Evolutionary conservation across 2,888 invertebrate genomes (phyloP).

Genomic region (Melinaea menophilus): DNA sequence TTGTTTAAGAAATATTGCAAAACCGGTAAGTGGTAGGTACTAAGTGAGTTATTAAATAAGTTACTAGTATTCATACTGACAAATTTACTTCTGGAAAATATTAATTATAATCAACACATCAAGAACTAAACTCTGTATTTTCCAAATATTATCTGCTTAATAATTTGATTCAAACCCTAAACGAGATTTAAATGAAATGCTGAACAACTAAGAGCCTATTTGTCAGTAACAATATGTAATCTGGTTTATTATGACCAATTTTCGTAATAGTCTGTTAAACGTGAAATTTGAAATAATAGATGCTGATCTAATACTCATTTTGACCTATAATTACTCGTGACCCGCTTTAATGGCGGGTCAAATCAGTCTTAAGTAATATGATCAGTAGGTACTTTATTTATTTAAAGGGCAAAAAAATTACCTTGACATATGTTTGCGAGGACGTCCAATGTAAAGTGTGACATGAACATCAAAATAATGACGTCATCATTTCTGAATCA

Average conservation of each 20-base stretch:
- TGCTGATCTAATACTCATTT: conserved; percentile 23
- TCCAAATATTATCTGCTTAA: too few species aligned
- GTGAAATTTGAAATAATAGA: conserved; percentile 61
- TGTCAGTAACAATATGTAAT: too few species aligned
- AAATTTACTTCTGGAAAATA: too few species aligned
- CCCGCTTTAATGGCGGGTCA: conserved; percentile 14
- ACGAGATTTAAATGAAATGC: too few species aligned
- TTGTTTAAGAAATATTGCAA: too few species aligned
- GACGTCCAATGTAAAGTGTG: conserved; percentile 21
- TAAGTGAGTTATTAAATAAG: too few species aligned
- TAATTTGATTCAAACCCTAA: too few species aligned
- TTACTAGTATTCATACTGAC: too few species aligned
- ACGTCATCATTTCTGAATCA: background rate
- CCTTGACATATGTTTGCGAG: conserved; percentile 32
- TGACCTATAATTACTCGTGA: conserved; percentile 18
- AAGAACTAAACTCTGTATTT: too few species aligned
- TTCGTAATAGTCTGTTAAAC: conserved; percentile 27
- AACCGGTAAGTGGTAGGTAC: too few species aligned
- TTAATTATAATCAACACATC: too few species aligned
- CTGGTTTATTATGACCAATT: background rate
- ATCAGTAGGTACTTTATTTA: conserved; percentile 16
- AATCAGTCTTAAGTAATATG: conserved; percentile 21
- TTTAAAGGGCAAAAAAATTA: conserved; percentile 19
- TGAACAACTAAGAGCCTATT: too few species aligned
- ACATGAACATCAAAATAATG: conserved; percentile 7